Evolutionary conservation across 2,797 vertebrate genomes (phyloP).

Genomic region (Natrix natrix): DNA sequence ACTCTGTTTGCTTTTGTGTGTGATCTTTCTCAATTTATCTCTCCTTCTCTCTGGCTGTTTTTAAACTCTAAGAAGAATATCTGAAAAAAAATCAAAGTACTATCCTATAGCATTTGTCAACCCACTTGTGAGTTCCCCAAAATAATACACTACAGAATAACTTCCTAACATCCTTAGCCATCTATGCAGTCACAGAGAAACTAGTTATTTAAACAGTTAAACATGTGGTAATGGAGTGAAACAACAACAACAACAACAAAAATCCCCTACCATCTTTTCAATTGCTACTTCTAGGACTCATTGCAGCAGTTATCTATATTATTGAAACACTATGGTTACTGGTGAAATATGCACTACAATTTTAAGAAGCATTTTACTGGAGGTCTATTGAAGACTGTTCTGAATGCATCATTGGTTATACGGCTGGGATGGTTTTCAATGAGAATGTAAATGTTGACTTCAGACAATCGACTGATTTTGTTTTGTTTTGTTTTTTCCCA

Average conservation of each 20-base stretch:
- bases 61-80: background rate
- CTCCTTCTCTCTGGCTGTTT: background rate
- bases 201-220: slow-evolving; percentile 24
- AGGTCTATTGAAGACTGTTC: background rate
- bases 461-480: background rate
- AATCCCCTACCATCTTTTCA: background rate
- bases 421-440: background rate
- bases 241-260: background rate
- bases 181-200: background rate
- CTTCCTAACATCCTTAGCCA: background rate
- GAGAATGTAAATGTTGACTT: background rate
- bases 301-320: slow-evolving; percentile 3
- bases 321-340: slow-evolving; percentile 1
- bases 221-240: background rate
- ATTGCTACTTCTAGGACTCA: background rate
- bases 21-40: background rate
- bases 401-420: background rate
- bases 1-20: background rate
- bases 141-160: background rate
- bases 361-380: background rate
- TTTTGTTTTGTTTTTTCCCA: background rate
- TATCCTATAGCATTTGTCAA: background rate
- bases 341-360: background rate
- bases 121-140: background rate
- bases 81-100: background rate